Percentiles rank a stretch among this genome's conserved stretches.
These are phyloP conservation scores for Glaucidium brasilianum DNA, from an alignment of 2,113 vertebrate genomes.

Conservation along the genomic window DNA sequence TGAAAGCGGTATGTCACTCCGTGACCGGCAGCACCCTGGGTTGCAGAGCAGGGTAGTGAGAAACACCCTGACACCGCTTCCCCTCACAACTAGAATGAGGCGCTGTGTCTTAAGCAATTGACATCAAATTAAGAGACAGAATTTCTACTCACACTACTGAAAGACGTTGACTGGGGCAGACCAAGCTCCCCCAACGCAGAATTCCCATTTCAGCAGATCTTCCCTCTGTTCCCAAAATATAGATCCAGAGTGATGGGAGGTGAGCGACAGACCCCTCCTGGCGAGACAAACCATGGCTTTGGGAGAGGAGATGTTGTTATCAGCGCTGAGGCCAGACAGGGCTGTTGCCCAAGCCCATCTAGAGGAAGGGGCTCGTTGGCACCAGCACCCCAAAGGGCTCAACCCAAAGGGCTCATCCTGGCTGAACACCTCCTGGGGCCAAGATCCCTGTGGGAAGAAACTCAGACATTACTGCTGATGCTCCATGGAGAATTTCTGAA, in stretches of 20 bases:
- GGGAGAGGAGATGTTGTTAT: neutral
- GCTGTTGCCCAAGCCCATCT: fast-evolving
- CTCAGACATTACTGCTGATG: fast-evolving
- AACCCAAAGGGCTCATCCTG: neutral
- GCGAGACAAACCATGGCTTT: neutral
- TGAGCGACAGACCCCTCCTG: too few species aligned
- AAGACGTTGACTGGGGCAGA: too few species aligned
- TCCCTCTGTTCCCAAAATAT: neutral
- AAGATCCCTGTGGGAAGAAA: neutral
- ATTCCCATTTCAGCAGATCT: neutral
- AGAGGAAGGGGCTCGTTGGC: neutral
- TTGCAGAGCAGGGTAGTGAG: neutral
- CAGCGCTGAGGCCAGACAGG: too few species aligned
- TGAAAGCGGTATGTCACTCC: neutral
- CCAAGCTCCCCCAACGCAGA: neutral
- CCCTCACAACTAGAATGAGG: neutral
- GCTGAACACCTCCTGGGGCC: neutral
- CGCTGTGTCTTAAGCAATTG: neutral
- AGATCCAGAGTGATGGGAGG: neutral
- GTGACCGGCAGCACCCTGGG: neutral
- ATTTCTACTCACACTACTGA: too few species aligned
- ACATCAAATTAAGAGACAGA: neutral
- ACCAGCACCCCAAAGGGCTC: neutral
- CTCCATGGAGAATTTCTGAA: neutral
- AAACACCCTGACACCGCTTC: neutral